Evolutionary conservation across 2,888 invertebrate species (phyloP).

Genomic region (Alloplasta piceator): DNA sequence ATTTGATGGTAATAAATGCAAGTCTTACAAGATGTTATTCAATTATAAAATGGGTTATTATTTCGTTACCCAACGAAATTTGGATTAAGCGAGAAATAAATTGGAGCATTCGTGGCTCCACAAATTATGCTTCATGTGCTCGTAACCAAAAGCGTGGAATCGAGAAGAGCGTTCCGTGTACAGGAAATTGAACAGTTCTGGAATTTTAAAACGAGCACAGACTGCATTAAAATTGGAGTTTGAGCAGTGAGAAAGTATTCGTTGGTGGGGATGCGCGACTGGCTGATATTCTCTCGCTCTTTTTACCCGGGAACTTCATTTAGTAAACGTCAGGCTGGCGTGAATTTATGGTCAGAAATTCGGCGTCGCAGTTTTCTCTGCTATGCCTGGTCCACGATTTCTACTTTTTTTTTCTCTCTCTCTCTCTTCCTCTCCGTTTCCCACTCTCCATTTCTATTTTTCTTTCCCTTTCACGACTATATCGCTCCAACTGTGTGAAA

Average conservation of each 20-base stretch:
- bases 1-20: neutral
- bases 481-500: constrained; percentile 51
- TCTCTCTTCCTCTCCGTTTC: constrained; percentile 25
- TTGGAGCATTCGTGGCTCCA: too few species aligned
- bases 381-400: constrained; percentile 57
- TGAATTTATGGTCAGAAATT: constrained; percentile 65
- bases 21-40: neutral
- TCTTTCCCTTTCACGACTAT: constrained; percentile 43
- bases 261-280: constrained; percentile 36
- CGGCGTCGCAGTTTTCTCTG: constrained; percentile 61
- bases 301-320: constrained; percentile 62
- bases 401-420: constrained; percentile 46
- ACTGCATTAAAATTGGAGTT: constrained; percentile 59
- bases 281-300: constrained; percentile 41
- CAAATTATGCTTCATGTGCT: constrained; percentile 27
- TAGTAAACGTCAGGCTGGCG: constrained; percentile 63
- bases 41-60: neutral
- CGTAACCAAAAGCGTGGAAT: constrained; percentile 1
- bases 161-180: constrained; percentile 31
- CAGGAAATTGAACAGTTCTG: constrained; percentile 60
- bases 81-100: too few species aligned
- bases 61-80: too few species aligned
- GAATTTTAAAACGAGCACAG: constrained; percentile 47
- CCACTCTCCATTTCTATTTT: constrained; percentile 29
- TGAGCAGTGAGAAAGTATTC: constrained; percentile 20